Evolutionary conservation across 2,797 vertebrate genomes (phyloP), one percentile per base, ranked within the genome.

Genomic region (Rousettus madagascariensis): DNA sequence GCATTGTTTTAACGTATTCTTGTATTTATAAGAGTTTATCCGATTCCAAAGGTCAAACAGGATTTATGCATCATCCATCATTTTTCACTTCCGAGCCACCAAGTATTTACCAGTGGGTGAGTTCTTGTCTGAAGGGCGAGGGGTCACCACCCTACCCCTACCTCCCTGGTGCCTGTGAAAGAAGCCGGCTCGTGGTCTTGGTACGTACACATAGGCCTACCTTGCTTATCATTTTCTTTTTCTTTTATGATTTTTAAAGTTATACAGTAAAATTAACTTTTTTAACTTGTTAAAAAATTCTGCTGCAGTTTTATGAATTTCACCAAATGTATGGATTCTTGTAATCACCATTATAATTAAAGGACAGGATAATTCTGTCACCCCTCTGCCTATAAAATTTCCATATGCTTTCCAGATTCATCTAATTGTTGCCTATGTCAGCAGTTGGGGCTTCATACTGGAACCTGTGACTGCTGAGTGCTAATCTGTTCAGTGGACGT

Each of bases 41-140:
- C 91, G 12, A 86, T 95, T 95, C 83, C 98, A 96, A 97, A 99
- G 99, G 98, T 98, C 99, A 99, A 97, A 98, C 99, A 98, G 98
- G 98, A 96, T 99, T 99, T 98, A 99, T 99, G 99, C 99, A 99
- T 96, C 98, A 98, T 72, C 99, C 99, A 0, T 97, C 98, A 4
- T 99, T 99, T 98, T 98, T 99, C 95, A 99, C 98, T 66, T 95
- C 98, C 5, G 99, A 99, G 89, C 99, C 99, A 68, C 99, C 99
- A 12, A 99, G 99, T 96, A 99, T 99, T 95, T 99, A 99, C 96
- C 98, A 98, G 96, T 99, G 99, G 99, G 98, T 99, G 96, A 99
- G 99, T 95, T 98, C 98, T 91, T 99, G 99, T 97, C 97, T 99
- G 93, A 99, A 99, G 93, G 99, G 99, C 22, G 99, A 99, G 94